Percentiles rank a stretch among this genome's conserved stretches.
Evolutionary conservation across 2,888 invertebrate genomes (phyloP).

Genomic region (Lampropteryx suffumata): DNA sequence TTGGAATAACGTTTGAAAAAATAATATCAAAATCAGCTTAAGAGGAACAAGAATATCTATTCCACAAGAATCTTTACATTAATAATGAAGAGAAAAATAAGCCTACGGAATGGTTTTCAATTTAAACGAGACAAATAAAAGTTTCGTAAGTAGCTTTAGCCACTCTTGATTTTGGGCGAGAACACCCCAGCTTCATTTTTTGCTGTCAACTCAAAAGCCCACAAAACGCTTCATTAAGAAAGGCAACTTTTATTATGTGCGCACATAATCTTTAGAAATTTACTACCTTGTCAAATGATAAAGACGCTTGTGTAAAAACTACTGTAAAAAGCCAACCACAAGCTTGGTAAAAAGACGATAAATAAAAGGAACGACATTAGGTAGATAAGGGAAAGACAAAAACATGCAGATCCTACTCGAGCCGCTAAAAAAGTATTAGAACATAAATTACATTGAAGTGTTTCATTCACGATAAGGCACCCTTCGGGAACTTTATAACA

Average conservation of each 20-base stretch:
- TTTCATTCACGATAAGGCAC: slow-evolving; percentile 70
- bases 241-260: slow-evolving; percentile 39
- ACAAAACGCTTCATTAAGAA: slow-evolving; percentile 26
- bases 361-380: slow-evolving; percentile 39
- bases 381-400: slow-evolving; percentile 48
- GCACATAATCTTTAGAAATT: slow-evolving; percentile 44
- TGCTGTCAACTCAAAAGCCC: slow-evolving; percentile 22
- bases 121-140: slow-evolving; percentile 2
- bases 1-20: too few relatives aligned
- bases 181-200: slow-evolving; percentile 14
- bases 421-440: slow-evolving; percentile 45
- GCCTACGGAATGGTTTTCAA: neutral
- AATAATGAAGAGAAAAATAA: neutral
- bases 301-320: slow-evolving; percentile 34
- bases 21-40: too few relatives aligned
- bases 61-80: neutral
- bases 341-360: slow-evolving; percentile 42
- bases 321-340: slow-evolving; percentile 41
- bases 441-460: slow-evolving; percentile 76
- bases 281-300: slow-evolving; percentile 40
- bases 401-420: slow-evolving; percentile 45
- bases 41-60: neutral
- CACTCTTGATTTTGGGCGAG: slow-evolving; percentile 1
- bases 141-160: slow-evolving; percentile 1
- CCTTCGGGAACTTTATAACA: slow-evolving; percentile 58